phyloP scores from a whole-genome alignment of 2,113 vertebrate species.

The Rhagologus leucostigma region DNA sequence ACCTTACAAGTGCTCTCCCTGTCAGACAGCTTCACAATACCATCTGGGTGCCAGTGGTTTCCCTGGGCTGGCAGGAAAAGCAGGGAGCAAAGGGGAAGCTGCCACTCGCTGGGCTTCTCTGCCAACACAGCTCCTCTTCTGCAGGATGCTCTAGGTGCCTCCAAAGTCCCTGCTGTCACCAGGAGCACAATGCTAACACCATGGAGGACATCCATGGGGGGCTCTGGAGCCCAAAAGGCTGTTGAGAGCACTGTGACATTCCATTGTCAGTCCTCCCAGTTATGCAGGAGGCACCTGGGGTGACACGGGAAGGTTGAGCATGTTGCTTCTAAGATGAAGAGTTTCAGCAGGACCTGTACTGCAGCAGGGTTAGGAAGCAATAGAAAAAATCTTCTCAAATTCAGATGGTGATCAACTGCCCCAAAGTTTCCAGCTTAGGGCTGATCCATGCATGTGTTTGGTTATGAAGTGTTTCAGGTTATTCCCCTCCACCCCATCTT shows the following conservation, averaged over 20 bases:
- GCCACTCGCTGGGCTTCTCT: not conserved
- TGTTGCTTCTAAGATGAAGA: not conserved
- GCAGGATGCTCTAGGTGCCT: not conserved
- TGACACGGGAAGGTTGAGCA: not conserved
- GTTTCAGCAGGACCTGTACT: not conserved
- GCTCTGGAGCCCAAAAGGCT: not conserved
- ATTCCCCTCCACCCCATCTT: rapidly evolving
- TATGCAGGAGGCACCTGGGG: not conserved
- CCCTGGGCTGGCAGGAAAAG: not conserved
- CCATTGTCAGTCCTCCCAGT: not conserved
- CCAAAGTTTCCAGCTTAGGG: not conserved
- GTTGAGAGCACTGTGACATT: not conserved
- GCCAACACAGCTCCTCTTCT: not conserved
- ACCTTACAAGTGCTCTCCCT: not conserved
- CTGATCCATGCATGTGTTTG: not conserved
- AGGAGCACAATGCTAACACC: not conserved
- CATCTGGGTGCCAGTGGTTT: not conserved
- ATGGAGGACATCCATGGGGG: rapidly evolving
- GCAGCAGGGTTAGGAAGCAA: not conserved
- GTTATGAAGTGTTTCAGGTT: not conserved
- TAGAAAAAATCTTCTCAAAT: not conserved
- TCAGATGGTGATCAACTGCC: not conserved
- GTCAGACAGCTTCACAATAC: not conserved
- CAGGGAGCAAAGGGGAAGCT: not conserved
- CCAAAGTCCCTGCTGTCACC: rapidly evolving